phyloP scores from a whole-genome alignment of 2,888 invertebrate genomes.

The Coenonympha arcania region DNA sequence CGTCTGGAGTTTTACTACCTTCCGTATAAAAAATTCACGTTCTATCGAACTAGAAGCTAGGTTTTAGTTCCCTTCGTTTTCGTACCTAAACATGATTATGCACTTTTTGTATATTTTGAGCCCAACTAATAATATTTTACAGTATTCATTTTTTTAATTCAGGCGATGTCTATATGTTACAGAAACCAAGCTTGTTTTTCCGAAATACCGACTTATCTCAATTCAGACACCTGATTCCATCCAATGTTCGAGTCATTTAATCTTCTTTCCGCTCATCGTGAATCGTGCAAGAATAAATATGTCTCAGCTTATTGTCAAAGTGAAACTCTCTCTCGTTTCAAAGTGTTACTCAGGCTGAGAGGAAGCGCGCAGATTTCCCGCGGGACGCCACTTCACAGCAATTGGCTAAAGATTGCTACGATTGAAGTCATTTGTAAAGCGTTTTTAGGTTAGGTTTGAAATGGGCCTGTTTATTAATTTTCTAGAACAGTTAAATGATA shows the following conservation, averaged over 20 bases:
- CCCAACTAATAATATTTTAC: too few species aligned
- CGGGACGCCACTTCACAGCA: conserved; percentile 18
- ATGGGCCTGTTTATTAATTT: not conserved
- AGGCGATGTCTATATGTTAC: too few species aligned
- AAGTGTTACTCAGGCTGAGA: conserved; percentile 17
- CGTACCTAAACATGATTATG: too few species aligned
- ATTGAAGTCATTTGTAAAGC: conserved; percentile 10
- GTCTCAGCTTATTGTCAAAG: conserved; percentile 12
- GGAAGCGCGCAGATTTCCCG: conserved; percentile 22
- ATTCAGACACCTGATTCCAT: not conserved
- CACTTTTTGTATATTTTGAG: too few species aligned
- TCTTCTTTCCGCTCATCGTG: not conserved
- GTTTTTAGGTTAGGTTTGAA: conserved; percentile 1
- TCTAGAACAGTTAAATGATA: not conserved
- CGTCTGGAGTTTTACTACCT: not conserved
- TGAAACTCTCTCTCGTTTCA: conserved; percentile 12
- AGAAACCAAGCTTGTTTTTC: too few species aligned
- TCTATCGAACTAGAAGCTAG: not conserved
- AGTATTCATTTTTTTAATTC: too few species aligned
- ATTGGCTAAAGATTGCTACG: conserved; percentile 22
- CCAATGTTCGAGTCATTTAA: not conserved
- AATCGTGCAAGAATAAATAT: conserved; percentile 11
- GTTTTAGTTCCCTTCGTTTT: too few species aligned
- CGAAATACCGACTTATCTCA: not conserved
- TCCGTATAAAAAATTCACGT: not conserved